Evolutionary conservation across 2,797 vertebrate genomes (phyloP), one percentile per base, ranked within the genome.

Genomic region (Odontamblyopus rebecca): DNA sequence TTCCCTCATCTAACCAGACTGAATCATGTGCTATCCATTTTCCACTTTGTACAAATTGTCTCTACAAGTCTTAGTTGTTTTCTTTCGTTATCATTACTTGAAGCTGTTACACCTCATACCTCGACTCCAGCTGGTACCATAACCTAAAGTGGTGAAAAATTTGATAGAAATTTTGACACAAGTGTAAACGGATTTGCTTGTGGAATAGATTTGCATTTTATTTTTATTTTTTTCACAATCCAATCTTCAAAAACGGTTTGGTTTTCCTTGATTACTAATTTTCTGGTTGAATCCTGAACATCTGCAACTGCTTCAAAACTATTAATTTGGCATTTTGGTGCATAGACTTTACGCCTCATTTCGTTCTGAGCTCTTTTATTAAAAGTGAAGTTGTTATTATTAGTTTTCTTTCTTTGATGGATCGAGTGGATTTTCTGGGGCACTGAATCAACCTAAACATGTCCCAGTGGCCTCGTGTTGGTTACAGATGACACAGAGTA

Each of bases 391-490:
- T 48, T 53, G 30, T 54, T 59, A 50, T 71, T 59, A 65, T 51
- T 66, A 56, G 53, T 56, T 71, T 29, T 59, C 23, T 4, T 30
- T 74, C 56, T 79, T 62, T 62, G 68, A 70, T 73, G 70, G 54
- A 66, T 64, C 0, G 19, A 23, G 51, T 29, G 61, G 16, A 23
- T 57, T 62, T 68, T 19, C 50, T 8, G 13, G 56, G 0, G 5
- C 19, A 67, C n/a, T 70, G 29, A 4, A 23, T 78, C 35, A 72
- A 51, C 19, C 38, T 67, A 62, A 41, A 76, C 78, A 78, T 76
- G 68, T 76, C 71, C 68, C 73, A 72, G 71, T 35, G 23, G 35
- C 13, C 38, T 19, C 72, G 63, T 67, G 61, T 74, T 64, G 67
- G 65, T 26, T 66, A 62, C 41, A 29, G 29, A 73, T 61, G 72